Conservation (phyloP, 2,113 vertebrate species). For the Lophura nycthemera region DNA sequence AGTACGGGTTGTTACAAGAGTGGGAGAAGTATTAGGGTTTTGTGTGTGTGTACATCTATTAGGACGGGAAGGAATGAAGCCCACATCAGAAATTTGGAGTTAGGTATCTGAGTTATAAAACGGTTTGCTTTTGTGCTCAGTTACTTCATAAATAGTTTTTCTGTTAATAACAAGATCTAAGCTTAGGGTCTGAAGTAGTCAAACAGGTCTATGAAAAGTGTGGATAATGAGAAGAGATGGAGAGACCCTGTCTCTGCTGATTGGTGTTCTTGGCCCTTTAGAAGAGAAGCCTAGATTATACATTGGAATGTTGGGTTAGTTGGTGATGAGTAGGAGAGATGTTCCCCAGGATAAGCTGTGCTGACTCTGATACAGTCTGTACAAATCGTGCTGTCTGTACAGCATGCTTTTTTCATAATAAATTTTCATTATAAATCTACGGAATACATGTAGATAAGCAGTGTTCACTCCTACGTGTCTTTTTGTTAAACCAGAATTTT, state of each 20-base stretch:
- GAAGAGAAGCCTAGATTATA: background rate
- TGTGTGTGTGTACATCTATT: background rate
- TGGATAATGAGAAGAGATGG: background rate
- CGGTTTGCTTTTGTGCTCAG: background rate
- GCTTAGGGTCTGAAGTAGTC: background rate
- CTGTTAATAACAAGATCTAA: background rate
- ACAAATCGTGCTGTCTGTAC: background rate
- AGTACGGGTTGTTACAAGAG: background rate
- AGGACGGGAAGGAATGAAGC: background rate
- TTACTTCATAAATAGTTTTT: background rate
- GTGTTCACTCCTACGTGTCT: background rate
- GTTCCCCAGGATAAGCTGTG: background rate
- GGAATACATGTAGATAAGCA: accelerated
- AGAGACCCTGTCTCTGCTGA: background rate
- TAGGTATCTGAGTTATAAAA: background rate
- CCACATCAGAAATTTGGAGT: background rate
- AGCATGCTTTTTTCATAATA: background rate
- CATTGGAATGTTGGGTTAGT: background rate
- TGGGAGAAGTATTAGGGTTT: background rate
- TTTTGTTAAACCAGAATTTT: background rate
- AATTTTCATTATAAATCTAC: background rate
- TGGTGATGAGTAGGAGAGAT: background rate
- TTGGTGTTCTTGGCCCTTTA: background rate
- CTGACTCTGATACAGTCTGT: background rate
- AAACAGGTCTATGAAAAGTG: background rate